phyloP scores from a whole-genome alignment of 2,113 vertebrate genomes.

The Pomatostomus ruficeps region DNA sequence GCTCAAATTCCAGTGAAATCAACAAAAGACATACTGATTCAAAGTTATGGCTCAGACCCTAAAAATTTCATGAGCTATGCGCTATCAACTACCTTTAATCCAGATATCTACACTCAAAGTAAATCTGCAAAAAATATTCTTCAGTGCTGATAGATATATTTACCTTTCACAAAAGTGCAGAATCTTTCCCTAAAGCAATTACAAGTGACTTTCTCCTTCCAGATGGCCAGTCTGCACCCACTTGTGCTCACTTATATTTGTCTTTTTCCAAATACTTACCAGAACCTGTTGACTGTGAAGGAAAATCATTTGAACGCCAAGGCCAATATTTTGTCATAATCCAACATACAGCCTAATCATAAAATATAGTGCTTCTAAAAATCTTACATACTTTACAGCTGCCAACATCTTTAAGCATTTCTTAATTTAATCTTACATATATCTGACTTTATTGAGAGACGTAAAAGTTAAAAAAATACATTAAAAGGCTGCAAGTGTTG shows the following conservation, averaged over 20 bases:
- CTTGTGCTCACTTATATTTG: not conserved
- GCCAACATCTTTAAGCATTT: conserved; percentile 24
- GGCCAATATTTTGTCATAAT: conserved; percentile 11
- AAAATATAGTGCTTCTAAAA: conserved; percentile 59
- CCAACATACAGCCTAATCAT: conserved; percentile 25
- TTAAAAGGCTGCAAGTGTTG: conserved; percentile 23
- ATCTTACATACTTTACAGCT: conserved; percentile 56
- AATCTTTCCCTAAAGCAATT: conserved; percentile 23
- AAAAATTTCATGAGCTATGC: not conserved
- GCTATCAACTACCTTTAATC: not conserved
- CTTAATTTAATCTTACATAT: conserved; percentile 45
- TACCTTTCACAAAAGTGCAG: conserved; percentile 40
- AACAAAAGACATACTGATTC: not conserved
- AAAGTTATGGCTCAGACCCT: not conserved
- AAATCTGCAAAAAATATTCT: conserved; percentile 24
- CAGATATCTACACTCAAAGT: not conserved
- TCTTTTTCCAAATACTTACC: conserved; percentile 43
- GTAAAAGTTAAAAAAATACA: conserved; percentile 52
- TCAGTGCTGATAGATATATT: conserved; percentile 37
- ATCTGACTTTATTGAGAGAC: conserved; percentile 18
- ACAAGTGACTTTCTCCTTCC: not conserved
- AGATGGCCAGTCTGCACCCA: not conserved
- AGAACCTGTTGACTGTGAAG: conserved; percentile 6
- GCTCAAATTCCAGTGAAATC: not conserved
- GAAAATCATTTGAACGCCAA: not conserved